Evolutionary conservation across 2,797 vertebrate genomes (phyloP), one percentile per base, ranked within the genome.

Genomic region (Muraenolepis orangiensis): DNA sequence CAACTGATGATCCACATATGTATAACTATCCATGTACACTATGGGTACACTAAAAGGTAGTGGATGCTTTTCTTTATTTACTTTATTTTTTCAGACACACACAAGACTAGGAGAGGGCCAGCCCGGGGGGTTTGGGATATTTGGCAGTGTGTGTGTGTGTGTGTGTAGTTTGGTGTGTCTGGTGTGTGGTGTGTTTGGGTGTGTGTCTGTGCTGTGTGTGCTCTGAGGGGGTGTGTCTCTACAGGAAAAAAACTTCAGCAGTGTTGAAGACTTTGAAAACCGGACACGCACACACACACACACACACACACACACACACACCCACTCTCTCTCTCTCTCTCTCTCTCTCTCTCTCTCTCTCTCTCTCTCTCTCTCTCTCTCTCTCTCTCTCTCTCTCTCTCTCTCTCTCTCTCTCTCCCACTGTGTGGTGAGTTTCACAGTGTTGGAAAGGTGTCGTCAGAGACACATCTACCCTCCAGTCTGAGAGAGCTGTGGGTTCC

Each of bases 121-220:
- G 18, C 72, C 29, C 30, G 72, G 70, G 79, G 69, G 32, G 66
- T n/a, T n/a, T n/a, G 66, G 26, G 38, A 20, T 30, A 32, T 26
- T 32, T n/a, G 20, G 26, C n/a, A 64, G 57, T 7, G 7, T 23
- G 51, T 8, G 51, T 57, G 51, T 23, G 46, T 46, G 42, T 51
- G 42, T 51, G 11, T 13, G 18, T 11, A n/a, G n/a, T n/a, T n/a
- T n/a, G n/a, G 57, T n/a, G 40, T 46, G 40, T 46, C n/a, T n/a
- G n/a, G 13, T 61, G 3, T 26, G 57, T 8, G 6, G 18, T 57
- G 46, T 61, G 57, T 61, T n/a, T 61, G 57, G n/a, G 57, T n/a
- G 40, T 46, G 40, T 46, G 13, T 61, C 7, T 26, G 57, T 8
- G 6, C 46, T 57, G 46, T 61, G 57, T 61, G 57, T 61, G 57